Base-by-base conservation (phyloP, 1,140 invertebrate genomes). In the Brachionus calyciflorus region DNA sequence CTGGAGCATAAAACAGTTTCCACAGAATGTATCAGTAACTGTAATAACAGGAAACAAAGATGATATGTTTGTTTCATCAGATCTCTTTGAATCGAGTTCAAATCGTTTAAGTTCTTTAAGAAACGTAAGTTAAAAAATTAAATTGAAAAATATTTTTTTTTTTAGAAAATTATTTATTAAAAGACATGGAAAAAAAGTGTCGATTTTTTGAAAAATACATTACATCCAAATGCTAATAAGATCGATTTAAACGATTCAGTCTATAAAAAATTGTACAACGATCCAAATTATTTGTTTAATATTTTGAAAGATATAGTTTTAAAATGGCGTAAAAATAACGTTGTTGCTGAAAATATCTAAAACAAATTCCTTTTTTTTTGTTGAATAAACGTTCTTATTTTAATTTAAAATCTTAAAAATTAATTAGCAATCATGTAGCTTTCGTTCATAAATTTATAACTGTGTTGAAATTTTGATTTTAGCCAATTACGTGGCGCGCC, bases 1-100 rank as follows among this genome's bases (percentile, higher is more conserved):
- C 14, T 78, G 80, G 33, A 79, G 78, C 30, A 78, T 85, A 30
- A 82, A 82, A 55, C 55, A 77, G 14, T 78, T 84, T 63, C 79
- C 82, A 19, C 51, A 69, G 14, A 82, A 83, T 79, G 80, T 85
- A 21, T 81, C 82, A 19, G 80, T 83, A 3, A 83, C 83, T 0
- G 79, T 85, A 6, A 78, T 85, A 51, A 83, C 80, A 37, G 82
- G 84, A 4, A 84, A 84, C 75, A 82, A 82, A 76, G 84, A 84
- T 77, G 83, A 85, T 80, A 82, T 83, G 78, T 81, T 81, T 68
- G 81, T 85, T 70, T 81, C 83, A 17, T 81, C 81, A 73, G 75
- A 79, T 28, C 75, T 84, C 21, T 83, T 84, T 63, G 82, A 84
- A 80, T 82, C 33, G 19, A 24, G 44, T 24, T 44, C 60, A 21